Evolutionary conservation across 2,113 vertebrate genomes (phyloP).

Genomic region (Oreochromis tanganicae): DNA sequence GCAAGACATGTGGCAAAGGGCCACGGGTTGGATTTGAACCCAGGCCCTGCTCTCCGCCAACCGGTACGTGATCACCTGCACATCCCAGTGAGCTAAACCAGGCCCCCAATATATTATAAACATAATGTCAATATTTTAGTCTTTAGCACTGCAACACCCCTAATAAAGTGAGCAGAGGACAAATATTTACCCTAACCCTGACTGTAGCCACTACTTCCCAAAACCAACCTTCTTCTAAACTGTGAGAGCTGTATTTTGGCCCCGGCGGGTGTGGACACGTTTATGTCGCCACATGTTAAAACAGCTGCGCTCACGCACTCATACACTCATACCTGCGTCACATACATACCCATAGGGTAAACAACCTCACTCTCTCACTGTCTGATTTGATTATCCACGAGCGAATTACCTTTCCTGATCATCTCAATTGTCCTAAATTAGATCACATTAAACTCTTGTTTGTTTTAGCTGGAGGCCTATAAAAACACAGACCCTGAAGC

Average conservation of each 20-base stretch:
- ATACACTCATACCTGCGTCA: not conserved
- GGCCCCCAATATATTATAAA: not conserved
- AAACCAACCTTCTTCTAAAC: not conserved
- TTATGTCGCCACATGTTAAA: not conserved
- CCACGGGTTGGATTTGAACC: too few species aligned
- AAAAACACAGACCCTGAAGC: not conserved
- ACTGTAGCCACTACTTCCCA: not conserved
- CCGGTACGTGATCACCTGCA: too few species aligned
- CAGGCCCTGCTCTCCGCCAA: too few species aligned
- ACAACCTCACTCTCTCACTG: not conserved
- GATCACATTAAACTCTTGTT: not conserved
- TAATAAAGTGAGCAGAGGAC: not conserved
- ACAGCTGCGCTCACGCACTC: not conserved
- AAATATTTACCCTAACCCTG: not conserved
- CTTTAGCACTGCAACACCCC: not conserved
- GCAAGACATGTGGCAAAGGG: too few species aligned
- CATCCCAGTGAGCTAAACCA: too few species aligned
- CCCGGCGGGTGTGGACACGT: not conserved
- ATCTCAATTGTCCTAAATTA: not conserved
- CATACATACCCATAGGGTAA: not conserved
- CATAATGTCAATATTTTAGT: not conserved
- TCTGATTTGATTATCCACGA: not conserved
- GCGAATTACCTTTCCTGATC: not conserved
- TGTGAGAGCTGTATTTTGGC: not conserved
- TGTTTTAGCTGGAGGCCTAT: not conserved